These are phyloP conservation scores for Leptosomus discolor DNA, from an alignment of 2,113 vertebrate species.

Conservation along the genomic window DNA sequence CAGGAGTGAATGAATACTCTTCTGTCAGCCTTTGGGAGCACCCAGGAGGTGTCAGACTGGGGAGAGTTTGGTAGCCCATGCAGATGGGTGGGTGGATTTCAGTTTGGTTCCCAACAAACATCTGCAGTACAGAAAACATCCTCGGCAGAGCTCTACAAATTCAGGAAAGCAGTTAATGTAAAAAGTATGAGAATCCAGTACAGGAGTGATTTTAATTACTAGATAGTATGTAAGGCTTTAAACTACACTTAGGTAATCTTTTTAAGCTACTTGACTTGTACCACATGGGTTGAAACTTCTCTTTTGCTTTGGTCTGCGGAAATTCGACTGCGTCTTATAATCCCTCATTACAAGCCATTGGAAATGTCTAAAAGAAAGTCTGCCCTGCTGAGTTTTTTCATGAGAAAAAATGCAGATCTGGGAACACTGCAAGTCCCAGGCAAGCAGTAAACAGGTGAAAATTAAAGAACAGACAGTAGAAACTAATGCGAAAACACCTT, in stretches of 20 bases:
- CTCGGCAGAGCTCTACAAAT: background rate
- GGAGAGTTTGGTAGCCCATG: background rate
- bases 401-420: background rate
- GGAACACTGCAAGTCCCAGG: background rate
- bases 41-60: background rate
- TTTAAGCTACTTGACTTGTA: background rate
- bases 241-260: background rate
- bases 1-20: background rate
- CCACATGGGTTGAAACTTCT: background rate
- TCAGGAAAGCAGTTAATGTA: background rate
- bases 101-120: background rate
- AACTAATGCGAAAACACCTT: background rate
- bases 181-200: background rate
- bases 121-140: background rate
- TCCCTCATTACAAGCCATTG: background rate
- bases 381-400: background rate
- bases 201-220: background rate
- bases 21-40: background rate
- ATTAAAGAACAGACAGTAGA: background rate
- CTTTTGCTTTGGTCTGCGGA: background rate
- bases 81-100: background rate
- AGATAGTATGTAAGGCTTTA: background rate
- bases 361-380: background rate
- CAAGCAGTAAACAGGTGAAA: background rate
- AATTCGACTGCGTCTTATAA: background rate